Evolutionary conservation across 2,113 vertebrate species (phyloP).

Genomic region (Corythaeola cristata): DNA sequence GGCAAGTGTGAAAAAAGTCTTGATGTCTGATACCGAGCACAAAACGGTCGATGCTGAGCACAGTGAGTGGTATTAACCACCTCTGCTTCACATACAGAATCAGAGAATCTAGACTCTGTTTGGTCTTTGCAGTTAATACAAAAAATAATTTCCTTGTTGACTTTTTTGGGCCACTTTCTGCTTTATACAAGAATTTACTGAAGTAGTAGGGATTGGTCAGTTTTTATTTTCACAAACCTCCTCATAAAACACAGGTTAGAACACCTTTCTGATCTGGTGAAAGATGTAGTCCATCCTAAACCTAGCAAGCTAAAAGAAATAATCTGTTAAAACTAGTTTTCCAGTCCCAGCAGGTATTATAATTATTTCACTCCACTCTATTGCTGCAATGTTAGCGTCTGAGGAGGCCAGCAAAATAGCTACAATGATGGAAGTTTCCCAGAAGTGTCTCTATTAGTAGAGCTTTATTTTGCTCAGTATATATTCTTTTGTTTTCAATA

Average conservation of each 20-base stretch:
- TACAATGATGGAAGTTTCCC: background rate
- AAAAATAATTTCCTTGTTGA: background rate
- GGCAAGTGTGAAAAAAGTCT: background rate
- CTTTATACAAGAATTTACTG: background rate
- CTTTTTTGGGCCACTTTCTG: background rate
- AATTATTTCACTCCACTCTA: constrained; percentile 6
- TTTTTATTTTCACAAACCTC: background rate
- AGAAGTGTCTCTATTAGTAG: background rate
- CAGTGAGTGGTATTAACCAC: background rate
- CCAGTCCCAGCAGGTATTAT: background rate
- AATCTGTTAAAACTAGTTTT: constrained; percentile 9
- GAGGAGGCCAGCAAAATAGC: background rate
- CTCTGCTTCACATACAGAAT: background rate
- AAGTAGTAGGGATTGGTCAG: background rate
- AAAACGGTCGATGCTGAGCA: background rate
- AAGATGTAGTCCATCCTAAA: background rate
- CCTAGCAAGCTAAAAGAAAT: constrained; percentile 1
- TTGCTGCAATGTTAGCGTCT: background rate
- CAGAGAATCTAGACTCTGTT: background rate
- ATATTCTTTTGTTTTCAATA: background rate
- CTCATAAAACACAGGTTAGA: background rate
- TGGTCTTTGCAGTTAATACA: background rate
- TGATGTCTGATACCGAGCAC: background rate
- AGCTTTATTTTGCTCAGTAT: background rate
- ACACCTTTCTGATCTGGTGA: background rate